These are phyloP conservation scores for Drosophila basisetae DNA, from an alignment of 2,888 invertebrate species.

Conservation along the genomic window DNA sequence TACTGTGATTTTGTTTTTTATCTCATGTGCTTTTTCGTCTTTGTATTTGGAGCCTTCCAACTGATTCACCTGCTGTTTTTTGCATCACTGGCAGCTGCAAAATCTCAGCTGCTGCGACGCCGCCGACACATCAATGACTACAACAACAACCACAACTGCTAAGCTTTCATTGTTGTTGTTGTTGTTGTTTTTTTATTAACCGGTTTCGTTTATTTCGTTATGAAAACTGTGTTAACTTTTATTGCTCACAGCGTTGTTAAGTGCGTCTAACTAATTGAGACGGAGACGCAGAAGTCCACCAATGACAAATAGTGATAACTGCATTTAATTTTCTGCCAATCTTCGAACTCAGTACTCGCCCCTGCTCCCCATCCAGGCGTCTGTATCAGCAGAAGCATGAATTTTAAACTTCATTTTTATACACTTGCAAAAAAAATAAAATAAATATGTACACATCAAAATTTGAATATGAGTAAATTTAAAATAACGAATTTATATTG, in stretches of 20 bases:
- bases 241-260: slow-evolving; percentile 31
- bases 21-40: slow-evolving; percentile 18
- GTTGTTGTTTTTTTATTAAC: slow-evolving; percentile 55
- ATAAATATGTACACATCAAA: no score
- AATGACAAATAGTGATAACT: slow-evolving; percentile 48
- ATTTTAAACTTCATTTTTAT: neutral
- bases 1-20: slow-evolving; percentile 10
- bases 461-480: neutral
- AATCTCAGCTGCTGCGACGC: slow-evolving; percentile 68
- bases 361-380: neutral
- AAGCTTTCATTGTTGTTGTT: slow-evolving; percentile 44
- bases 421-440: neutral
- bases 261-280: slow-evolving; percentile 42
- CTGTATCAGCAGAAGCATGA: neutral
- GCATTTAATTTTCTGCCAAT: slow-evolving; percentile 13
- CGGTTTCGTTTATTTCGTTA: slow-evolving; percentile 63
- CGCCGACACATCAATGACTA: slow-evolving; percentile 28
- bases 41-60: slow-evolving; percentile 6
- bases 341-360: neutral
- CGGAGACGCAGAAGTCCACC: neutral
- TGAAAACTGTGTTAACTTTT: slow-evolving; percentile 58
- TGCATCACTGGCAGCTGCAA: slow-evolving; percentile 63
- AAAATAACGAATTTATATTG: no score
- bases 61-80: slow-evolving; percentile 72
- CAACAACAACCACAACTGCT: slow-evolving; percentile 45